Conservation (phyloP, 2,888 invertebrate species). For the Drosophila planitibia region DNA sequence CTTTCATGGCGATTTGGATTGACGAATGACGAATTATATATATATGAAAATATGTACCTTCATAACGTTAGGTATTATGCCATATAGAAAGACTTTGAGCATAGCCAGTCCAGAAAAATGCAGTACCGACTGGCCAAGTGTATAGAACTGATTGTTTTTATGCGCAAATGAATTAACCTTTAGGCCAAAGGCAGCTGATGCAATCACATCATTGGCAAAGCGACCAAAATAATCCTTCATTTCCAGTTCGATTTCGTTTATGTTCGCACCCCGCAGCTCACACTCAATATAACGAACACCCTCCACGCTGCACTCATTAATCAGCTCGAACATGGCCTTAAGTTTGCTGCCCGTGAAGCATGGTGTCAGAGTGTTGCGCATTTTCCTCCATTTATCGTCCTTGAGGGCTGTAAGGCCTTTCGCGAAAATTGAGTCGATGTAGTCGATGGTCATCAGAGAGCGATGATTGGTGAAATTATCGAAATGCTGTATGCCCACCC, state of each 20-base stretch:
- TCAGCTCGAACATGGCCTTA: conserved; percentile 85
- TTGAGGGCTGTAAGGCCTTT: conserved; percentile 85
- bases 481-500: conserved; percentile 87
- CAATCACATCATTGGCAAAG: conserved; percentile 85
- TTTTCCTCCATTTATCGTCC: conserved; percentile 84
- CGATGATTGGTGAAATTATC: conserved; percentile 86
- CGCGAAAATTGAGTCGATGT: conserved; percentile 86
- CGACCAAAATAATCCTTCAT: conserved; percentile 83
- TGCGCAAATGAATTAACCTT: conserved; percentile 86
- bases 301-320: conserved; percentile 75
- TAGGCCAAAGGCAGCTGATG: conserved; percentile 85
- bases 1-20: neutral
- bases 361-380: conserved; percentile 85
- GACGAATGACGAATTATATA: neutral
- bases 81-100: conserved; percentile 67
- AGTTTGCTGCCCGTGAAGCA: conserved; percentile 86
- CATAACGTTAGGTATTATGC: conserved; percentile 65
- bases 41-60: conserved; percentile 56
- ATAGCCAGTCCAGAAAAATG: conserved; percentile 73
- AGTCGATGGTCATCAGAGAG: conserved; percentile 36
- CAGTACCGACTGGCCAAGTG: conserved; percentile 85
- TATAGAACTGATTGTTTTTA: conserved; percentile 86
- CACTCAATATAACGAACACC: conserved; percentile 55
- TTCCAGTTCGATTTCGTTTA: conserved; percentile 72
- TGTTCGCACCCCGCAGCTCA: conserved; percentile 23